Evolutionary conservation across 2,888 invertebrate genomes (phyloP).

Genomic region (Tinea semifulvella): DNA sequence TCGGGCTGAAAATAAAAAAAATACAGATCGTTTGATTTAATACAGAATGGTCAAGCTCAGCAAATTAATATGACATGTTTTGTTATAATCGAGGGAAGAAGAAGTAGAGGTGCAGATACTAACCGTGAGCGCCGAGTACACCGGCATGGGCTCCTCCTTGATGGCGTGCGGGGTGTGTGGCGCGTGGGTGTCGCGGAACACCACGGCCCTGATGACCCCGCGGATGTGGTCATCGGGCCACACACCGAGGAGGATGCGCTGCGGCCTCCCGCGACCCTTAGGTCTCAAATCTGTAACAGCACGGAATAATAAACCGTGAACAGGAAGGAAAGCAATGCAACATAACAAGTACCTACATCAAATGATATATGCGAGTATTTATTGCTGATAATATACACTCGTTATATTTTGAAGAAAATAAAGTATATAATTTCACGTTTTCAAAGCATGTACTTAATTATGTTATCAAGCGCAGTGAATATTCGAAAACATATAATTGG

Average conservation of each 20-base stretch:
- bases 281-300: slow-evolving; percentile 81
- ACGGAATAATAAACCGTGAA: slow-evolving; percentile 61
- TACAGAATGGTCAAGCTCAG: neutral
- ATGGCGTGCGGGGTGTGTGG: slow-evolving; percentile 79
- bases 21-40: neutral
- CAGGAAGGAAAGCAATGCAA: slow-evolving; percentile 29
- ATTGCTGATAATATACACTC: no score
- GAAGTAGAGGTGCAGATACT: slow-evolving; percentile 32
- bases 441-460: no score
- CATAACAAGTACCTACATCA: no score
- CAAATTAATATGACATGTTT: no score
- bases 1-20: neutral
- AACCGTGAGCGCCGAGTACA: slow-evolving; percentile 58
- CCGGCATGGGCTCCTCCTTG: slow-evolving; percentile 72
- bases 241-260: slow-evolving; percentile 88
- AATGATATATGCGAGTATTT: no score
- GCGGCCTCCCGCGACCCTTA: slow-evolving; percentile 90
- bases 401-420: no score
- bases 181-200: slow-evolving; percentile 83
- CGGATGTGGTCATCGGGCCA: slow-evolving; percentile 96
- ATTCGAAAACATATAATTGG: no score
- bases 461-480: no score
- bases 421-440: no score
- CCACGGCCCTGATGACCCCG: slow-evolving; percentile 90
- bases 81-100: slow-evolving; percentile 21